Base-by-base conservation (phyloP, 2,113 vertebrate genomes). In the Sinosuthora webbiana region DNA sequence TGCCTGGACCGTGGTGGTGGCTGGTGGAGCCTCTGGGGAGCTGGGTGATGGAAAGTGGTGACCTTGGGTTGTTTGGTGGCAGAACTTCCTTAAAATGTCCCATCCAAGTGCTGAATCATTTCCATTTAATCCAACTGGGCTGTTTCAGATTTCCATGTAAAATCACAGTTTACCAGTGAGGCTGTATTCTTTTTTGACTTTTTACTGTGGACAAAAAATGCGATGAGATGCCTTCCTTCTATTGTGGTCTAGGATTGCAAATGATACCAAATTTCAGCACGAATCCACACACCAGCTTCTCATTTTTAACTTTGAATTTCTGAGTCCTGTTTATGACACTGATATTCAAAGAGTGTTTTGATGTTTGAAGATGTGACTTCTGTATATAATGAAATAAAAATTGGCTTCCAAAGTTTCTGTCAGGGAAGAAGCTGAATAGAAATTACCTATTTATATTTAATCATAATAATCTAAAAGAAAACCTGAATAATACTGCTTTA, bases 371-470 rank as follows among this genome's bases (percentile, higher is more conserved):
- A 82, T 78, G 62, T 71, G 81, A 56, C 41, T 95, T 84, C 77
- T 89, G 12, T 30, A 71, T 78, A 49, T 68, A 94, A 89, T 52
- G 21, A 83, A 93, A 81, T 81, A 91, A 87, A 94, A 89, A 92
- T 78, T 79, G 80, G 31, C 76, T 92, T 91, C 83, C 49, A n/a
- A 81, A 82, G 41, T 91, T 84, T 86, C 39, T 75, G 8, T 71
- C 65, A 45, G 60, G 19, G 41, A 91, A 91, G 83, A 93, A 90
- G 39, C 78, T 89, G 87, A 95, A 80, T 95, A 89, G 87, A 94
- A 93, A 77, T 89, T 76, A 87, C 83, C 52, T 89, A 76, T 95
- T 92, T 94, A 91, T 95, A 75, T 91, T 92, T 95, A 94, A 94
- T 92, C 62, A 62, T 49, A 53, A 89, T 85, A 84, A 97, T 82